phyloP scores from a whole-genome alignment of 1,140 invertebrate genomes.

The Leptopilina clavipes region DNA sequence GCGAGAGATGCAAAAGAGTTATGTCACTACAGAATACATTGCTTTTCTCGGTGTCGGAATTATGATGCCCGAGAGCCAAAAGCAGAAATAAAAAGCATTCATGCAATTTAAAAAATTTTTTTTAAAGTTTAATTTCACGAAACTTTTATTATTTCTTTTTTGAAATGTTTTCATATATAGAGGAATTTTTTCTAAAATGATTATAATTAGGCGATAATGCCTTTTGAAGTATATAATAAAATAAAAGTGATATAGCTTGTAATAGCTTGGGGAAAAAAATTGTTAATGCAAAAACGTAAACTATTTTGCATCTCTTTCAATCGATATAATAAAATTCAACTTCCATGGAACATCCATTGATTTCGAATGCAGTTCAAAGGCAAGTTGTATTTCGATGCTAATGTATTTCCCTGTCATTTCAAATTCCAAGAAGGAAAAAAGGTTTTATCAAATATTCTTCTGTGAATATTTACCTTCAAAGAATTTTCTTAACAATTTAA shows the following conservation, averaged over 20 bases:
- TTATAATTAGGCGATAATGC: background rate
- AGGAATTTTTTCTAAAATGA: background rate
- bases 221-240: too few species aligned
- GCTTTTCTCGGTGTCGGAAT: constrained; percentile 7
- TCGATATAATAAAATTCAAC: background rate
- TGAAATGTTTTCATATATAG: background rate
- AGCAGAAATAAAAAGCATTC: background rate
- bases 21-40: constrained; percentile 10
- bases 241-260: too few species aligned
- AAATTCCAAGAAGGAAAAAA: background rate
- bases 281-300: too few species aligned
- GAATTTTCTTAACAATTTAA: too few species aligned
- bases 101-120: constrained; percentile 7
- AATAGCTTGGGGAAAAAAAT: too few species aligned
- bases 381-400: background rate
- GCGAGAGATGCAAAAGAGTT: constrained; percentile 4
- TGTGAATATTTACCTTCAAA: background rate
- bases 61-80: constrained; percentile 13
- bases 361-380: background rate
- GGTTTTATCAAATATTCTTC: background rate
- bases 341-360: background rate
- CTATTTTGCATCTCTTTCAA: background rate
- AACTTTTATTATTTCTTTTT: background rate
- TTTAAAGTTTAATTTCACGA: constrained; percentile 6
- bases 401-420: background rate